A percentile compares a stretch with the other conserved stretches of the same genome.
Evolutionary conservation across 1,140 invertebrate species (phyloP).

Genomic region (Drosophila tani): DNA sequence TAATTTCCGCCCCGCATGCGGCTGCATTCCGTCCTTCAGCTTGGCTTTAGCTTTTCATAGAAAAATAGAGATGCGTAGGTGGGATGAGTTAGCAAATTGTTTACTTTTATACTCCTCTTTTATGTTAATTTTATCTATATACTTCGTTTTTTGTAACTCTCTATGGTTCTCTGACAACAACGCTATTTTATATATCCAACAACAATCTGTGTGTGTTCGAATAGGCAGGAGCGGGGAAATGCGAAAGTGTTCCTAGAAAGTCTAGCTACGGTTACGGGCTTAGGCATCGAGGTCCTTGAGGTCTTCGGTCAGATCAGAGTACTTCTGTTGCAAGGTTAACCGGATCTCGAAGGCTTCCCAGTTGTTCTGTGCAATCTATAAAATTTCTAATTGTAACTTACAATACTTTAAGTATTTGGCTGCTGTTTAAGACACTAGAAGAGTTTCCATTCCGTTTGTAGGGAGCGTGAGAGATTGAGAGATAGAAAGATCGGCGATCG

Average conservation of each 20-base stretch:
- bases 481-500: slow-evolving; percentile 26
- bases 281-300: slow-evolving; percentile 58
- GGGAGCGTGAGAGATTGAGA: slow-evolving; percentile 13
- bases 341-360: slow-evolving; percentile 29
- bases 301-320: slow-evolving; percentile 65
- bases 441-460: slow-evolving; percentile 38
- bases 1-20: slow-evolving; percentile 22
- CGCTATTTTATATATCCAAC: slow-evolving; percentile 53
- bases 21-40: slow-evolving; percentile 28
- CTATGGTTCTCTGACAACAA: slow-evolving; percentile 44
- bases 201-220: slow-evolving; percentile 40
- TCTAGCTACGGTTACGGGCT: slow-evolving; percentile 28
- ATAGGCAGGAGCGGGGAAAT: slow-evolving; percentile 44
- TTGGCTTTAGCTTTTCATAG: slow-evolving; percentile 74
- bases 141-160: slow-evolving; percentile 60
- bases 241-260: slow-evolving; percentile 27
- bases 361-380: slow-evolving; percentile 73
- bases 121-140: slow-evolving; percentile 20
- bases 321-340: slow-evolving; percentile 55
- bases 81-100: slow-evolving; percentile 83
- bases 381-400: slow-evolving; percentile 70
- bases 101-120: slow-evolving; percentile 52
- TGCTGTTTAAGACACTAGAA: slow-evolving; percentile 81
- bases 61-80: slow-evolving; percentile 83
- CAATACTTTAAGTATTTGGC: slow-evolving; percentile 76